Percentiles rank a stretch among this genome's conserved stretches.
Evolutionary conservation across 2,797 vertebrate genomes (phyloP).

Genomic region (Esox lucius): DNA sequence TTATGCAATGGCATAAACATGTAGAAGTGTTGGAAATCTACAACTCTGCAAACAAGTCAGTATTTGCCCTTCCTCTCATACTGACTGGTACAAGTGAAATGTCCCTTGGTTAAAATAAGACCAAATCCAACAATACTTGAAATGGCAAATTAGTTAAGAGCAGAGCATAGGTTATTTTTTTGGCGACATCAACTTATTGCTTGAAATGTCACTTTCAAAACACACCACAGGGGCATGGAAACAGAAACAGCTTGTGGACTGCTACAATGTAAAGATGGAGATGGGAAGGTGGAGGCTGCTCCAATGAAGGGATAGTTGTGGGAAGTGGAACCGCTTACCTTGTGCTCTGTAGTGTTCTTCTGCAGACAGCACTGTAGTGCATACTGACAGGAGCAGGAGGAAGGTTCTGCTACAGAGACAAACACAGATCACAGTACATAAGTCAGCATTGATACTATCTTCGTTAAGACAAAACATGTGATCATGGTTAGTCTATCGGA

Average conservation of each 20-base stretch:
- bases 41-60: neutral
- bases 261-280: neutral
- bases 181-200: neutral
- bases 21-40: neutral
- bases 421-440: constrained; percentile 2
- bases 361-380: constrained; percentile 79
- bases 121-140: constrained; percentile 71
- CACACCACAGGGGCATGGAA: neutral
- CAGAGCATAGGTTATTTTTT: neutral
- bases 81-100: neutral
- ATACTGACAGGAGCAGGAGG: constrained; percentile 88
- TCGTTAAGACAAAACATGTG: too few relatives aligned
- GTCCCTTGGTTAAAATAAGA: neutral
- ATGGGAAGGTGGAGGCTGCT: neutral
- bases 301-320: neutral
- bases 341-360: constrained; percentile 78
- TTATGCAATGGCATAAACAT: neutral
- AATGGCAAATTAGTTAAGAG: constrained; percentile 53
- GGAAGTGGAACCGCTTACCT: constrained; percentile 59
- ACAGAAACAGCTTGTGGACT: neutral
- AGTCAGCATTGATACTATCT: too few relatives aligned
- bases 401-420: constrained; percentile 81
- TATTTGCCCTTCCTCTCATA: neutral
- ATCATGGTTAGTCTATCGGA: too few relatives aligned
- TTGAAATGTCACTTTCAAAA: neutral